Evolutionary conservation across 1,140 invertebrate genomes (phyloP), one percentile per base, ranked within the genome.

Genomic region (Araneus ventricosus): DNA sequence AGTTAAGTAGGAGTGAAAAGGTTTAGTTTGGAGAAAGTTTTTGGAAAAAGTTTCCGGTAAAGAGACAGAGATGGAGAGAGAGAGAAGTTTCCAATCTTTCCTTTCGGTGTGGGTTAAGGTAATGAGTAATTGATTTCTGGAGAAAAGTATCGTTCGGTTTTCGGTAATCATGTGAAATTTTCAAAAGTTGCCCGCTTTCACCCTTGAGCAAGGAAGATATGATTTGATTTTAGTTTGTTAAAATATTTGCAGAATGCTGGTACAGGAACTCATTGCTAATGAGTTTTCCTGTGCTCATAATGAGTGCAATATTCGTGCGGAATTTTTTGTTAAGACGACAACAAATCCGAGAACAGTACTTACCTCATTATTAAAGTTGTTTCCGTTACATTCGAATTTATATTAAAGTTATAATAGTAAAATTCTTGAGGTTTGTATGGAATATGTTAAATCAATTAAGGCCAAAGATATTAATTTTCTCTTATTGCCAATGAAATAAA

Each of bases 111-210:
- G 27, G 82, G 27, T 37, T 85, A 52, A 85, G 45, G 41, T 52
- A 85, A 85, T 57, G 82, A 85, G 82, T 85, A 85, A 85, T 85
- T 85, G 82, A 85, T 85, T 85, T 85, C 41, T 4, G 41, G 27
- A 4, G 45, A 52, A 14, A 85, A 45, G n/a, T 57, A 57, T 85
- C 41, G 39, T 30, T 85, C 45, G 41, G 39, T 85, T 85, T 85
- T 85, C 7, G 41, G 37, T 27, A 80, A 80, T n/a, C 79, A 22
- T 45, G 82, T 57, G 27, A 57, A 85, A 85, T 20, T 85, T 85
- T 85, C 82, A 52, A 85, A 45, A 52, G 39, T 67, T 67, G 63
- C 63, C n/a, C 24, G 17, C 27, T 39, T 52, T 52, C 27, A 10
- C 82, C 82, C 45, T 27, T 27, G n/a, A 85, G 82, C 34, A 41